Percentiles rank a stretch among this genome's conserved stretches.
Conservation (phyloP, 2,888 invertebrate species). For the Sinohyriopsis cumingii region DNA sequence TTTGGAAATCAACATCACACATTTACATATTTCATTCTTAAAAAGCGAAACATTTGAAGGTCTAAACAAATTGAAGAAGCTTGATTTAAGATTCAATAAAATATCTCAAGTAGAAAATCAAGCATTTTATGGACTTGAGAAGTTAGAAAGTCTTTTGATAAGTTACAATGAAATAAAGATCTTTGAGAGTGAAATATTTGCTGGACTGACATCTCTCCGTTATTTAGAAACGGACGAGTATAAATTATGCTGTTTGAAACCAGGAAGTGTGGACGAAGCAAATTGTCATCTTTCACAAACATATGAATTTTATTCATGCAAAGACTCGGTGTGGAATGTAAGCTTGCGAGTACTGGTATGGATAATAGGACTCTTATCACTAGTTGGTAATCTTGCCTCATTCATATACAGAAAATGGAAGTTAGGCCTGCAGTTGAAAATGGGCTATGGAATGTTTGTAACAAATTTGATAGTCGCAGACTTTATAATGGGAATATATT, state of each 20-base stretch:
- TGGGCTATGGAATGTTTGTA: slow-evolving; percentile 29
- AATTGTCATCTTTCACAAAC: no score
- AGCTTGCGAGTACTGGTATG: slow-evolving; percentile 33
- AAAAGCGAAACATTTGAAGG: no score
- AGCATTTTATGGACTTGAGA: background rate
- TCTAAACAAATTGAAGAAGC: no score
- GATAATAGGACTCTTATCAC: slow-evolving; percentile 29
- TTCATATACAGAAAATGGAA: slow-evolving; percentile 17
- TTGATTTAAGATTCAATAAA: no score
- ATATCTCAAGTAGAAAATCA: background rate
- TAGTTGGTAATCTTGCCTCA: slow-evolving; percentile 30
- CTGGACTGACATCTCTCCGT: slow-evolving; percentile 7
- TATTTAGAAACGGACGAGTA: slow-evolving; percentile 12
- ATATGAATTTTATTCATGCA: slow-evolving; percentile 45
- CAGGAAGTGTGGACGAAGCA: background rate
- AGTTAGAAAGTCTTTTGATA: slow-evolving; percentile 17
- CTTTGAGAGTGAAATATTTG: no score
- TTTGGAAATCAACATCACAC: background rate
- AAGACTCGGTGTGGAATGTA: slow-evolving; percentile 37
- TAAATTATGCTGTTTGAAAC: background rate
- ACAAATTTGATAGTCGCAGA: slow-evolving; percentile 27
- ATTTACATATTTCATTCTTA: background rate
- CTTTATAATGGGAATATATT: slow-evolving; percentile 13
- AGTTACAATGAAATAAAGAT: slow-evolving; percentile 17
- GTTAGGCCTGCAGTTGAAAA: slow-evolving; percentile 11